Base-by-base conservation (phyloP, 2,888 invertebrate species). In the Drosophila falleni region DNA sequence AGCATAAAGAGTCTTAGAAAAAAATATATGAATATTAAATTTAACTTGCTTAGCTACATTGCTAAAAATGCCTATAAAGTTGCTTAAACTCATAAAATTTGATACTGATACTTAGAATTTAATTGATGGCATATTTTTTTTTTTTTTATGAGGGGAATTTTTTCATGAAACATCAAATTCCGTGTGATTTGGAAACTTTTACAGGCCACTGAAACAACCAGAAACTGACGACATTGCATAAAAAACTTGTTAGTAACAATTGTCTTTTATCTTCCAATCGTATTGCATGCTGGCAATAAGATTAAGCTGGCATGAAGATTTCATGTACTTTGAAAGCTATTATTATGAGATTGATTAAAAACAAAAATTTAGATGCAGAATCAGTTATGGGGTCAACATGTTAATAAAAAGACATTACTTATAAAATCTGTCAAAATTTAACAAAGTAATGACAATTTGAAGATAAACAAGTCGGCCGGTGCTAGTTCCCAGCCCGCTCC, bases 41-140 rank as follows among this genome's bases (percentile, higher is more conserved):
- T 71, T 5, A 68, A 47, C 62, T 54, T 13, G 70, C 23, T 51
- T 62, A 19, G 11, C 11, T 10, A n/a, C 13, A 31, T 58, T 4
- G 19, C 15, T 11, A 58, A 70, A 46, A 56, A 46, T 33, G 10
- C n/a, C 35, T 35, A 50, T 47, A 55, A 47, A 61, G 31, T 42
- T 47, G 59, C 42, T 39, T 23, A 67, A 58, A 35, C 53, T 39
- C 55, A 56, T 51, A 39, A 49, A 35, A 62, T 44, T 42, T 31
- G n/a, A 41, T 66, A 65, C 54, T 31, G 47, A 50, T 50, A 41
- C n/a, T 50, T 23, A 41, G 46, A 35, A 55, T 31, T 66, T 69
- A 15, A 66, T 41, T 31, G 47, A 33, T 11, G 29, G 54, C 11
- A 9, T 39, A 44, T 55, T 42, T 50, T 44, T 46, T 19, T 44